A percentile compares a stretch with the other conserved stretches of the same genome.
phyloP scores from a whole-genome alignment of 2,113 vertebrate species.

The Notarius lentiginosus region DNA sequence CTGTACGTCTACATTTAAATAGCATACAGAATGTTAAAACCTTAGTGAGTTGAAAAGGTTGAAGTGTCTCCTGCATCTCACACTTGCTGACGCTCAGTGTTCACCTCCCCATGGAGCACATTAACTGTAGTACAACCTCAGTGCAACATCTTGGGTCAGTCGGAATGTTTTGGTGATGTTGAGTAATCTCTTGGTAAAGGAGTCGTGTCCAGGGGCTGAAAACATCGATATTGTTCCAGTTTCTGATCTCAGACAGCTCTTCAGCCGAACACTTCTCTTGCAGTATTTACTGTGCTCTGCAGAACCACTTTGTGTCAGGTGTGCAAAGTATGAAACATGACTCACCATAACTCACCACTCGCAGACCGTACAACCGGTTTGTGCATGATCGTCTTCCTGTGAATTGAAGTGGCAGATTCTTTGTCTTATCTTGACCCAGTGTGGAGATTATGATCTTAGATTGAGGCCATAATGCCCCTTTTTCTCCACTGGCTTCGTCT shows the following conservation, averaged over 20 bases:
- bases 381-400: slow-evolving; percentile 48
- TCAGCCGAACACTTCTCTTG: slow-evolving; percentile 15
- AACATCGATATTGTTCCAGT: slow-evolving; percentile 20
- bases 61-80: neutral
- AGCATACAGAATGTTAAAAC: neutral
- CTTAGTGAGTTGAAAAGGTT: neutral
- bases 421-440: slow-evolving; percentile 63
- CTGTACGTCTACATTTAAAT: neutral
- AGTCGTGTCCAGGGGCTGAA: slow-evolving; percentile 10
- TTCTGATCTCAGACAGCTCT: slow-evolving; percentile 27
- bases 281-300: slow-evolving; percentile 30
- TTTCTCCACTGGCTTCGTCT: slow-evolving; percentile 63
- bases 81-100: neutral
- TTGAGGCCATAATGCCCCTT: slow-evolving; percentile 61
- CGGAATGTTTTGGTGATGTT: neutral
- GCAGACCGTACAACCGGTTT: slow-evolving; percentile 36
- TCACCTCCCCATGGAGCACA: neutral
- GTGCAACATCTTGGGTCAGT: neutral
- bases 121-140: neutral
- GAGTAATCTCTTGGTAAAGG: neutral
- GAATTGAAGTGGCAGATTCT: slow-evolving; percentile 64
- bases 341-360: slow-evolving; percentile 13
- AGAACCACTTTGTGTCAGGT: slow-evolving; percentile 30
- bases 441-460: slow-evolving; percentile 61
- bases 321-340: slow-evolving; percentile 13